Percentiles rank a stretch among this genome's conserved stretches.
Evolutionary conservation across 2,113 vertebrate species (phyloP).

Genomic region (Bubo blakistoni): DNA sequence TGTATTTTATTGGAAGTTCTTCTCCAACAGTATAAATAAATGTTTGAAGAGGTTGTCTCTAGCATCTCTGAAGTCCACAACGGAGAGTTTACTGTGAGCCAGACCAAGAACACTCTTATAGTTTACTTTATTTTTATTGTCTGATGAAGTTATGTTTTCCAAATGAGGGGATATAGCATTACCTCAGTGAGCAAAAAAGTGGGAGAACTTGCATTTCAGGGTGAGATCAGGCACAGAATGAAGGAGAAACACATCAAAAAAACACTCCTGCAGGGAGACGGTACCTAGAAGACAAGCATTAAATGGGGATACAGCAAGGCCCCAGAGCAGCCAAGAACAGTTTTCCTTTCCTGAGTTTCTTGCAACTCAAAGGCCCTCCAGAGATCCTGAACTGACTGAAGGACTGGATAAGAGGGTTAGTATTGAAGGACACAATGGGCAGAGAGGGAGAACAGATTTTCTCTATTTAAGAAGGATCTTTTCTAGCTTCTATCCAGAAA

Average conservation of each 20-base stretch:
- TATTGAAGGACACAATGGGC: not conserved
- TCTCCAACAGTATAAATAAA: not conserved
- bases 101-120: not conserved
- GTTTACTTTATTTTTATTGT: not conserved
- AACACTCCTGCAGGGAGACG: not conserved
- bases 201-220: not conserved
- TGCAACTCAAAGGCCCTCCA: too few relatives aligned
- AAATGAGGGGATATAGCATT: too few relatives aligned
- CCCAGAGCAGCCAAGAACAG: not conserved
- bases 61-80: not conserved
- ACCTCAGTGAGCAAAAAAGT: not conserved
- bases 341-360: not conserved
- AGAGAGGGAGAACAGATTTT: not conserved
- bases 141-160: not conserved
- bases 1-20: not conserved
- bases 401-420: not conserved
- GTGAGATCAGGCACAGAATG: not conserved
- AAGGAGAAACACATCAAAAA: not conserved
- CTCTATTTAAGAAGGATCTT: not conserved
- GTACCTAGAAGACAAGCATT: not conserved
- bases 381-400: not conserved
- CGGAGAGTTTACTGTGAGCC: not conserved
- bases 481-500: not conserved
- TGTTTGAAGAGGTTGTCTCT: not conserved
- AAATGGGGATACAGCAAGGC: not conserved